These are phyloP conservation scores for Neolamprologus ventralis DNA, from an alignment of 2,113 vertebrate species.

Conservation along the genomic window DNA sequence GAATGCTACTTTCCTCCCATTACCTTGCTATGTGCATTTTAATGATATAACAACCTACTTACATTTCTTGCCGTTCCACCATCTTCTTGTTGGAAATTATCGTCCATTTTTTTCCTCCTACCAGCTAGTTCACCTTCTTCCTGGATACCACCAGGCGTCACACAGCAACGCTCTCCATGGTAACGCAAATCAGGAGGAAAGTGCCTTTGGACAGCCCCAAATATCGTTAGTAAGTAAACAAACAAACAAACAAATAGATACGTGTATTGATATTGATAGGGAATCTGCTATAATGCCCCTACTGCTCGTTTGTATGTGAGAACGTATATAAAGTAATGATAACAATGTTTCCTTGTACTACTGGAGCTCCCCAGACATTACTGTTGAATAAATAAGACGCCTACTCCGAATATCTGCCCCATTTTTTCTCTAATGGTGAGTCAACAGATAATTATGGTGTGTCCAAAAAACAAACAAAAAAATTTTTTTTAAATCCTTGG, in stretches of 20 bases:
- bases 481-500: background rate
- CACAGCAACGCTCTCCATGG: conserved; percentile 63
- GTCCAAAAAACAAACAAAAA: background rate
- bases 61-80: conserved; percentile 53
- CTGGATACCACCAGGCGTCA: conserved; percentile 60
- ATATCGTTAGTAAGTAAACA: background rate
- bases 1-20: no score
- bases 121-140: conserved; percentile 41
- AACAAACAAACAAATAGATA: background rate
- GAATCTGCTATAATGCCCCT: background rate
- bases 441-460: background rate
- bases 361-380: background rate
- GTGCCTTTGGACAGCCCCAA: background rate
- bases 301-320: background rate
- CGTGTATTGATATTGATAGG: background rate
- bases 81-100: conserved; percentile 66
- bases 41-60: conserved; percentile 1
- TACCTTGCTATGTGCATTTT: background rate
- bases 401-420: rapidly evolving
- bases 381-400: background rate
- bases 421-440: background rate
- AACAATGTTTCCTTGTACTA: background rate
- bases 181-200: conserved; percentile 20
- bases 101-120: conserved; percentile 71
- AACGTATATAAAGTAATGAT: background rate